A percentile compares a stretch with the other conserved stretches of the same genome.
phyloP scores from a whole-genome alignment of 1,140 invertebrate genomes.

The Drosophila burlai region DNA sequence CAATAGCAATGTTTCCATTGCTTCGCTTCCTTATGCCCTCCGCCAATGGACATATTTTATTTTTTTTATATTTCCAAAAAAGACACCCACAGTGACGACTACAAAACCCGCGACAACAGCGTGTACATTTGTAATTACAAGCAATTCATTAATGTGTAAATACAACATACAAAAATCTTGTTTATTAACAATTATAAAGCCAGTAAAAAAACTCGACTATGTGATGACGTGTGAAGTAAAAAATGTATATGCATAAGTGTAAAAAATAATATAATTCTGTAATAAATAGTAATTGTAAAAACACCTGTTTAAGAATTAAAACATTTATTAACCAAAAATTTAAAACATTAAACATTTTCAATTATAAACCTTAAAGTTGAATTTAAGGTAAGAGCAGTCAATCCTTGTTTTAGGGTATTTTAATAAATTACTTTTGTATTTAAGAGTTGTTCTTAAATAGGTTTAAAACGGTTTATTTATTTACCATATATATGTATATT shows the following conservation, averaged over 20 bases:
- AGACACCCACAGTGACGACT: constrained; percentile 22
- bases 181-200: constrained; percentile 47
- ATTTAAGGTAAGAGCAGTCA: too few relatives aligned
- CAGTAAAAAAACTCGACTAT: constrained; percentile 1
- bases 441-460: too few relatives aligned
- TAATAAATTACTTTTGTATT: too few relatives aligned
- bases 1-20: constrained; percentile 3
- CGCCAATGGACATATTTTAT: constrained; percentile 20
- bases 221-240: constrained; percentile 1
- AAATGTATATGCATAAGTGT: neutral
- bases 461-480: too few relatives aligned
- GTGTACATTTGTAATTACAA: constrained; percentile 64
- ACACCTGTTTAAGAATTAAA: neutral
- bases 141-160: constrained; percentile 62
- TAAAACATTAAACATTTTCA: too few relatives aligned
- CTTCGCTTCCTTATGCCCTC: neutral
- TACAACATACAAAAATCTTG: constrained; percentile 27
- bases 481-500: too few relatives aligned
- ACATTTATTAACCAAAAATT: too few relatives aligned
- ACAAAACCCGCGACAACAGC: constrained; percentile 15
- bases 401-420: too few relatives aligned
- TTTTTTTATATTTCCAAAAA: constrained; percentile 23
- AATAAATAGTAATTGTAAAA: neutral
- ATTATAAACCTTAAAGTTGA: too few relatives aligned
- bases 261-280: too few relatives aligned